Base-by-base conservation (phyloP, 2,888 invertebrate species). In the Epinotia nisella region DNA sequence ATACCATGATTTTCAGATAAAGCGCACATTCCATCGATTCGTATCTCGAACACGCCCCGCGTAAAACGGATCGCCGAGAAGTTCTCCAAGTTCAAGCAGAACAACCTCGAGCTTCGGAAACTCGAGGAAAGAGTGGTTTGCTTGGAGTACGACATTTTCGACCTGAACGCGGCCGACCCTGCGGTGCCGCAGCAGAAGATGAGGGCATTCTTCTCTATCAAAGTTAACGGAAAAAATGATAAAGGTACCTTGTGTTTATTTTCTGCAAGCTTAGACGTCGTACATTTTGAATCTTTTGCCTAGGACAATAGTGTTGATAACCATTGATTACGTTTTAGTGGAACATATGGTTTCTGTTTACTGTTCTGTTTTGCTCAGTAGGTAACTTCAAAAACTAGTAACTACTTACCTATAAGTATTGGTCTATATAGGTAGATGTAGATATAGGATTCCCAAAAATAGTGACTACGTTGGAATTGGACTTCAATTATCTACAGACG, bases 41-140 rank as follows among this genome's bases (percentile, higher is more conserved):
- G 80, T 62, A 90, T 92, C 74, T 82, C 85, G 0, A 83, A 91
- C 1, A 76, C 78, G 13, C 93, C 93, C 0, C 82, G 83, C 7
- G 80, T 92, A 19, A 92, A 90, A 77, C 80, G 88, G 0, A 88
- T 93, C 2, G 91, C 89, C 0, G 88, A 90, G 74, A 92, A 90
- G 74, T 92, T 86, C 71, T 81, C 84, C 0, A 87, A 85, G 69
- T 88, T 78, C 76, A 91, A 88, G 70, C 87, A 81, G 67, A 83
- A 87, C 13, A 83, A 88, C 60, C 76, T 92, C 7, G 92, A 93
- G 78, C 70, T 93, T 2, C 81, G 92, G 45, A 85, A 83, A 49
- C 73, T 92, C 2, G 90, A 90, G 2, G 92, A 92, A 76, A 91
- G 89, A 75, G 83, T 92, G 13, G 91, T 91, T 0, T 93, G 93